A percentile compares a stretch with the other conserved stretches of the same genome.
phyloP scores from a whole-genome alignment of 2,888 invertebrate species.

The Empis livida region DNA sequence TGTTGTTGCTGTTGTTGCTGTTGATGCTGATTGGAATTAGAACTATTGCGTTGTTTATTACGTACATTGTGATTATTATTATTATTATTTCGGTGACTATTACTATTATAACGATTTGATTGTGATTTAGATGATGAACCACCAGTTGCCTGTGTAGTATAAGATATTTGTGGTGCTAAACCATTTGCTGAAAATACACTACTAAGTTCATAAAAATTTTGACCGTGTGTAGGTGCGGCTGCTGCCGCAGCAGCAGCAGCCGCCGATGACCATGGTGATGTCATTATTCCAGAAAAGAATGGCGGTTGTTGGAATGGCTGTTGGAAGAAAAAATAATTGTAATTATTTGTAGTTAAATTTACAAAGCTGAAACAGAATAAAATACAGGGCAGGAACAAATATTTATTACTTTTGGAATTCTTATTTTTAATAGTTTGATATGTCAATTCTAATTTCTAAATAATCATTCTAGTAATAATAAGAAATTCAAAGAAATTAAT shows the following conservation, averaged over 20 bases:
- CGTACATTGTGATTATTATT: conserved; percentile 25
- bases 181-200: conserved; percentile 62
- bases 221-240: conserved; percentile 35
- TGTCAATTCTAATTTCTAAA: too few species aligned
- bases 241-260: conserved; percentile 32
- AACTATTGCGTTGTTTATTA: conserved; percentile 26
- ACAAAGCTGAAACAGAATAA: too few species aligned
- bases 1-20: conserved; percentile 16
- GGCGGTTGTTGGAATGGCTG: conserved; percentile 49
- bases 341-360: too few species aligned
- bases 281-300: conserved; percentile 48
- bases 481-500: too few species aligned
- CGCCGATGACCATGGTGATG: conserved; percentile 37
- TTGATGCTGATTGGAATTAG: conserved; percentile 13
- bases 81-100: conserved; percentile 26
- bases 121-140: conserved; percentile 11
- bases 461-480: too few species aligned
- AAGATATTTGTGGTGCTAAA: conserved; percentile 48
- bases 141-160: conserved; percentile 19
- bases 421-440: too few species aligned
- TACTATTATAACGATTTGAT: conserved; percentile 22
- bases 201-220: conserved; percentile 52
- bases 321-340: conserved; percentile 16
- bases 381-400: too few species aligned
- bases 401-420: too few species aligned